Percentiles rank a stretch among this genome's conserved stretches.
Conservation (phyloP, 2,113 vertebrate genomes). For the Menura novaehollandiae region DNA sequence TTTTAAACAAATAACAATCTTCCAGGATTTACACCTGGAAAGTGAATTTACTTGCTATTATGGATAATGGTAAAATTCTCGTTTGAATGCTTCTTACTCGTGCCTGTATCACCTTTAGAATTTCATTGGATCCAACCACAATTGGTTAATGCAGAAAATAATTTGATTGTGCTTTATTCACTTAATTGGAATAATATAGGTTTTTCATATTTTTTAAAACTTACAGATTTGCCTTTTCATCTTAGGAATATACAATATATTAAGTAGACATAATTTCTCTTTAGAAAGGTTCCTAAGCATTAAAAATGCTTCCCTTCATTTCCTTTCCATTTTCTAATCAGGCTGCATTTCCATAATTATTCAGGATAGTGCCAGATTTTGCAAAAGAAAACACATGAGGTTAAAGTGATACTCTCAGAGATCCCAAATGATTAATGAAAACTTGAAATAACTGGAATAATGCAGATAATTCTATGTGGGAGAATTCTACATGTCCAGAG, state of each 20-base stretch:
- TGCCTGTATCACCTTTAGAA: not conserved
- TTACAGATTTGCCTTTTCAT: not conserved
- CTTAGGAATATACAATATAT: not conserved
- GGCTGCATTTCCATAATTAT: not conserved
- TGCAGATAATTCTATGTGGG: not conserved
- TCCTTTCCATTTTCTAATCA: not conserved
- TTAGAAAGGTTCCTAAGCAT: not conserved
- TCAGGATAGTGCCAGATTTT: not conserved
- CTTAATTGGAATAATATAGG: not conserved
- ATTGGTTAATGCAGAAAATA: not conserved
- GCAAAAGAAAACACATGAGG: not conserved
- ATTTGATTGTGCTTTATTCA: not conserved
- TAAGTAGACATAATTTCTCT: not conserved
- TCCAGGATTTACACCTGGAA: not conserved
- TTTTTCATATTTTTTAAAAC: not conserved
- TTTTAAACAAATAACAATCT: not conserved
- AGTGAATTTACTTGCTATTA: not conserved
- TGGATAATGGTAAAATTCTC: not conserved
- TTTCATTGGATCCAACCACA: not conserved
- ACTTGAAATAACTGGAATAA: not conserved
- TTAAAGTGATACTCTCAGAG: not conserved
- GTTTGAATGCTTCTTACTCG: not conserved
- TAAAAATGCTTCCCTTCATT: accelerated
- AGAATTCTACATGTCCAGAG: not conserved
- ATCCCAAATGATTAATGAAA: not conserved